Percentiles rank a stretch among this genome's conserved stretches.
These are phyloP conservation scores for Ectropis crepuscularia DNA, from an alignment of 2,888 invertebrate genomes.

Conservation along the genomic window DNA sequence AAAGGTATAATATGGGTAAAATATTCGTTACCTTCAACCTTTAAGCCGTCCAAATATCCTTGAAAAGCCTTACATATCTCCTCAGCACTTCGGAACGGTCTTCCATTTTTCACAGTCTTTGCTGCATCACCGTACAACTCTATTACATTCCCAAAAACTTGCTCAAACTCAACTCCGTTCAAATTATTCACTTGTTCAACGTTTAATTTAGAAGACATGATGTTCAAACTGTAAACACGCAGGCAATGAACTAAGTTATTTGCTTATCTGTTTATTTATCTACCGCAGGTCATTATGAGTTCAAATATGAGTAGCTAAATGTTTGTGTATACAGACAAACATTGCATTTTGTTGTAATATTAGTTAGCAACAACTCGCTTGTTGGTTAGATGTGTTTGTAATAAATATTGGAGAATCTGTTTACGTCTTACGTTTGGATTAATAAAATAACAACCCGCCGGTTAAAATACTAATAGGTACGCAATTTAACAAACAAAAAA, in stretches of 20 bases:
- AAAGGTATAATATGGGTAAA: no score
- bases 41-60: slow-evolving; percentile 82
- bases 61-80: slow-evolving; percentile 81
- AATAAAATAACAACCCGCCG: no score
- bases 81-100: slow-evolving; percentile 80
- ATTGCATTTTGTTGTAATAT: slow-evolving; percentile 9
- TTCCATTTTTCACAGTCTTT: slow-evolving; percentile 67
- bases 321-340: slow-evolving; percentile 31
- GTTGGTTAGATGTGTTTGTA: neutral
- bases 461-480: no score
- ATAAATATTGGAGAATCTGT: neutral
- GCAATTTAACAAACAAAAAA: no score
- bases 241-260: slow-evolving; percentile 18
- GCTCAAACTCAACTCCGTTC: slow-evolving; percentile 79
- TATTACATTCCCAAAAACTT: slow-evolving; percentile 86
- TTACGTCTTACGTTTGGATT: no score
- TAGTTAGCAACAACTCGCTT: slow-evolving; percentile 6
- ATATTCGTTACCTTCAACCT: slow-evolving; percentile 71
- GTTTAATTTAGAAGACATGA: slow-evolving; percentile 48
- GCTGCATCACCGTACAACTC: slow-evolving; percentile 85
- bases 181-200: slow-evolving; percentile 84
- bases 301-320: slow-evolving; percentile 48
- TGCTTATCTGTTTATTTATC: slow-evolving; percentile 52
- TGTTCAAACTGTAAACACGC: slow-evolving; percentile 19
- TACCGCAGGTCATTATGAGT: slow-evolving; percentile 57